Conservation (phyloP, 2,113 vertebrate species). For the Nesogale talazaci region DNA sequence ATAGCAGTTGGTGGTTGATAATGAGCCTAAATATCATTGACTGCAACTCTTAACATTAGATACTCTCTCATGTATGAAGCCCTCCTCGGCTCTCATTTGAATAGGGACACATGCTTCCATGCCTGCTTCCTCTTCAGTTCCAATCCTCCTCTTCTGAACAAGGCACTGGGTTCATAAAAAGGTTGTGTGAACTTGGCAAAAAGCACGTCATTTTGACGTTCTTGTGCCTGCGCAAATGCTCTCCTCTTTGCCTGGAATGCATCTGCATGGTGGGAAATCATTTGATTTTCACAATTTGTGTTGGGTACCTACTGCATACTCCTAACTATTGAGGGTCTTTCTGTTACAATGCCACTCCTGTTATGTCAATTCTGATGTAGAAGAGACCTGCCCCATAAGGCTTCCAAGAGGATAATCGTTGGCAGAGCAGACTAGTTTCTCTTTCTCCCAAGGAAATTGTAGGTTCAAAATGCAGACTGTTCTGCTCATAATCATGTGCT, state of each 20-base stretch:
- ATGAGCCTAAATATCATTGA: background rate
- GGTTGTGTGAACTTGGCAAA: too few species aligned
- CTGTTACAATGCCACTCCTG: too few species aligned
- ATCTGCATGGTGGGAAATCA: too few species aligned
- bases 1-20: background rate
- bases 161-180: too few species aligned
- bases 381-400: background rate
- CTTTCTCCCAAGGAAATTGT: background rate
- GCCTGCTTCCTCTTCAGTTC: too few species aligned
- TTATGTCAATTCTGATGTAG: background rate
- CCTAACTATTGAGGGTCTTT: too few species aligned
- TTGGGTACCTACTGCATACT: too few species aligned
- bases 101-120: too few species aligned
- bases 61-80: background rate
- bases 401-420: background rate
- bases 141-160: background rate
- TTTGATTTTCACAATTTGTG: too few species aligned
- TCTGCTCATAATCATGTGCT: background rate
- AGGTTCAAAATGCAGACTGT: background rate
- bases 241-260: background rate
- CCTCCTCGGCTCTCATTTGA: background rate
- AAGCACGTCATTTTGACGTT: too few species aligned
- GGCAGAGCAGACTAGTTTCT: background rate
- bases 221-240: background rate
- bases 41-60: background rate